Conservation (phyloP, 2,888 invertebrate genomes). For the Druceiella hillmani region DNA sequence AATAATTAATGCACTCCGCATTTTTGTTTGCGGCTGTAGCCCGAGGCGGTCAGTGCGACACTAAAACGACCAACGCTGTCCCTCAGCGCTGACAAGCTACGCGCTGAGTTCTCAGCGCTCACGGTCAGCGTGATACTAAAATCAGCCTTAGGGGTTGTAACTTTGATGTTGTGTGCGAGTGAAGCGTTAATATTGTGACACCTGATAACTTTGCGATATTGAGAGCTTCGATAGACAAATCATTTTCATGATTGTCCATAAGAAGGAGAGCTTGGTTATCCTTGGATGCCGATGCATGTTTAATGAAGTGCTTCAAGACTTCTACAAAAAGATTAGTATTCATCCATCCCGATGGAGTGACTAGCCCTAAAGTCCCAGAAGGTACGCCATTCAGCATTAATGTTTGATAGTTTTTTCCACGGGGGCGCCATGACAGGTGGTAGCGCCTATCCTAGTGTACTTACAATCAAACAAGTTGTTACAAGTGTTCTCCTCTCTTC, state of each 20-base stretch:
- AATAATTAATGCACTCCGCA: too few species aligned
- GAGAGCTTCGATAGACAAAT: constrained; percentile 41
- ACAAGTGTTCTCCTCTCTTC: constrained; percentile 26
- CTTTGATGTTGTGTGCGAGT: constrained; percentile 32
- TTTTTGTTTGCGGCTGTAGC: too few species aligned
- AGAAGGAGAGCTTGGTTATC: constrained; percentile 28
- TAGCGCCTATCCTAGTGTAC: constrained; percentile 21
- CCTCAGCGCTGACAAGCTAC: too few species aligned
- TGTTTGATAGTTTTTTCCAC: constrained; percentile 19
- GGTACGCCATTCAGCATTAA: constrained; percentile 29
- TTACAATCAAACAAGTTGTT: constrained; percentile 23
- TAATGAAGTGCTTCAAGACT: constrained; percentile 31
- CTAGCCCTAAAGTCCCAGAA: constrained; percentile 31
- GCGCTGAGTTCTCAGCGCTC: too few species aligned
- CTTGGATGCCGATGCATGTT: constrained; percentile 21
- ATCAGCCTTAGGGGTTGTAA: too few species aligned
- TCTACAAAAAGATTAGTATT: constrained; percentile 27
- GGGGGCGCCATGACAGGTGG: constrained; percentile 25
- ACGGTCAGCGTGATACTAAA: too few species aligned
- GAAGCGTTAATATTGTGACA: constrained; percentile 32
- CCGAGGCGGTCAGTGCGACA: too few species aligned
- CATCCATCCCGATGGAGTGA: constrained; percentile 32
- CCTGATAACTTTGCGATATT: constrained; percentile 29
- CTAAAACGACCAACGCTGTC: too few species aligned
- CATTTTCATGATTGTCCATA: constrained; percentile 29